Evolutionary conservation across 2,888 invertebrate genomes (phyloP), one percentile per base, ranked within the genome.

Genomic region (Leucophenga montana): DNA sequence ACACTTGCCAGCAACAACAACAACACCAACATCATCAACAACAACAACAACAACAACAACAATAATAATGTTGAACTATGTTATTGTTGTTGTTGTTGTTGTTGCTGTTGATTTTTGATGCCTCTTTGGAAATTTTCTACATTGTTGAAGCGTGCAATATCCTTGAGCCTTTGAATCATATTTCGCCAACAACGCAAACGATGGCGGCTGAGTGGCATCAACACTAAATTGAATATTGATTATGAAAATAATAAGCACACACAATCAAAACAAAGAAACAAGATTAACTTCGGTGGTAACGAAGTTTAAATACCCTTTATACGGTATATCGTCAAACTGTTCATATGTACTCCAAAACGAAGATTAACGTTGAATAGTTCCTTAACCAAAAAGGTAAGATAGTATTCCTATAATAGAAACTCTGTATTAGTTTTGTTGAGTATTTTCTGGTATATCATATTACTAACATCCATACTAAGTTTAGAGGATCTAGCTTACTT

Each of bases 221-320:
- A 33, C 59, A 48, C 82, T 78, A 82, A 82, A 84, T 84, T 84
- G 81, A 82, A 82, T 84, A 84, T 82, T 82, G 81, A 84, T 82
- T 82, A 83, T 84, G 84, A 84, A 84, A 83, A 83, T 84, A 84
- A 84, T 82, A 84, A 84, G 83, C 84, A 83, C 53, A 53, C 53
- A 53, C 53, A 53, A 53, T 20, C 3, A 1, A 53, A 16, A 53
- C 53, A 53, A 53, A 16, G 16, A 13, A 53, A 16, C 3, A 53
- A 18, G 3, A 8, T 53, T 53, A 20, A 5, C 13, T 48, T 13
- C 3, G 4, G 16, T 48, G 2, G 13, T n/a, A n/a, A 48, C 48
- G 48, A n/a, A 48, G 27, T 27, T 3, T 27, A 27, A 27, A 27
- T 27, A 27, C 4, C 3, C 27, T 27, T 27, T 4, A 27, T 27